Base-by-base conservation (phyloP, 2,797 vertebrate genomes). In the Alosa sapidissima region DNA sequence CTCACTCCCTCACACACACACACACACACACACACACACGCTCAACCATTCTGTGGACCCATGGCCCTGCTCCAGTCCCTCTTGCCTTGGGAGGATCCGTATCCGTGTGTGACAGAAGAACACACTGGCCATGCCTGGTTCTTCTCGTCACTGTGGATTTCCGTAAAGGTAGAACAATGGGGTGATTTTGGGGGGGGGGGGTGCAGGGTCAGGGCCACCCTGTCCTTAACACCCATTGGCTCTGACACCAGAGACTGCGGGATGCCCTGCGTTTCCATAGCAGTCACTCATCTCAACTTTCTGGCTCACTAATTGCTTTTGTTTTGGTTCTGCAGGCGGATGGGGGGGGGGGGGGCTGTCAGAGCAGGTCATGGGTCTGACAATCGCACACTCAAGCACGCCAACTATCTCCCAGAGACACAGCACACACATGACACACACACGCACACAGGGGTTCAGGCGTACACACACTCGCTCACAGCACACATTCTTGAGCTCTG, bases 381-480 rank as follows among this genome's bases (percentile, higher is more conserved):
- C 65, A 72, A 55, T 21, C 36, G 52, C 83, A 82, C 28, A 62
- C 65, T 72, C 65, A 81, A 75, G 83, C 55, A 72, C 82, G 33
- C 81, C 82, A 82, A 75, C 5, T 62, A 72, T 58, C 75, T 41
- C 83, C 65, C 33, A 19, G 58, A 62, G 82, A 28, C 65, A 49
- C 81, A 24, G 11, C 62, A 28, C 24, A 33, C 52, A 3, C 52
- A 24, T 2, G n/a, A 88, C 36, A 13, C 85, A 86, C 82, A 88
- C 89, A 88, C 88, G 10, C 24, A 33, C 52, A 3, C 52, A 24
- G 10, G n/a, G 28, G 28, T 28, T 13, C 88, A 88, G 47, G 11
- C 85, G 87, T 84, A 88, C 89, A 88, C 88, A 6, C 87, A 85
- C 45, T 86, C 89, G 7, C 85, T 85, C 89, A 60, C 89, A 90